These are phyloP conservation scores for Mesembrinibis cayennensis DNA, from an alignment of 2,113 vertebrate species.

Conservation along the genomic window DNA sequence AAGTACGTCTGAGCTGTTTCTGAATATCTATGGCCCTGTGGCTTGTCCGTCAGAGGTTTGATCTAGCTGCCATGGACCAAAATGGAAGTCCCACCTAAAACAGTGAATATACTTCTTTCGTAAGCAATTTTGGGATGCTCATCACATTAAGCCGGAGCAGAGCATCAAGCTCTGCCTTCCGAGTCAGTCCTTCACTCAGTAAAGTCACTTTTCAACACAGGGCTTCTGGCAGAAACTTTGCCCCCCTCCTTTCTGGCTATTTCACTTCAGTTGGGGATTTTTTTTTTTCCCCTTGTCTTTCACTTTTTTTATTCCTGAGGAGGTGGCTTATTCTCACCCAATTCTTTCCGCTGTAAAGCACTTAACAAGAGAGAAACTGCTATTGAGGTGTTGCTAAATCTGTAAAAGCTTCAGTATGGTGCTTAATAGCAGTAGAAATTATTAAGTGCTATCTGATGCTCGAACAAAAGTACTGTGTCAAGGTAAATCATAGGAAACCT, in stretches of 20 bases:
- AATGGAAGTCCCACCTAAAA: background rate
- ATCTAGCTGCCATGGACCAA: background rate
- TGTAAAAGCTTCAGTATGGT: background rate
- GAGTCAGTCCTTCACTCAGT: background rate
- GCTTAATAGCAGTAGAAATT: background rate
- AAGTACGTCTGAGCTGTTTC: background rate
- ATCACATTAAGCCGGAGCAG: background rate
- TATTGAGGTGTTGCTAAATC: background rate
- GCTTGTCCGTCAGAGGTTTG: background rate
- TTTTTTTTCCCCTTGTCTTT: background rate
- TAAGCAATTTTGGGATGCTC: background rate
- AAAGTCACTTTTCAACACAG: background rate
- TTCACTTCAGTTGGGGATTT: background rate
- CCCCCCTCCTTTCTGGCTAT: background rate
- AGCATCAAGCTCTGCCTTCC: background rate
- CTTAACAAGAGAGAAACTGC: background rate
- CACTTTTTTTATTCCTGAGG: background rate
- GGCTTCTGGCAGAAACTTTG: background rate
- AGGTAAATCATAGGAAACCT: background rate
- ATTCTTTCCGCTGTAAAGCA: background rate
- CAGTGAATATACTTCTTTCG: background rate
- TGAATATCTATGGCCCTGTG: background rate
- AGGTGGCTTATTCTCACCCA: background rate
- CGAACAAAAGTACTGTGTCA: background rate
- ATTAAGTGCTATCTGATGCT: background rate